A percentile compares a stretch with the other conserved stretches of the same genome.
Evolutionary conservation across 1,140 invertebrate species (phyloP).

Genomic region (Papilio machaon): DNA sequence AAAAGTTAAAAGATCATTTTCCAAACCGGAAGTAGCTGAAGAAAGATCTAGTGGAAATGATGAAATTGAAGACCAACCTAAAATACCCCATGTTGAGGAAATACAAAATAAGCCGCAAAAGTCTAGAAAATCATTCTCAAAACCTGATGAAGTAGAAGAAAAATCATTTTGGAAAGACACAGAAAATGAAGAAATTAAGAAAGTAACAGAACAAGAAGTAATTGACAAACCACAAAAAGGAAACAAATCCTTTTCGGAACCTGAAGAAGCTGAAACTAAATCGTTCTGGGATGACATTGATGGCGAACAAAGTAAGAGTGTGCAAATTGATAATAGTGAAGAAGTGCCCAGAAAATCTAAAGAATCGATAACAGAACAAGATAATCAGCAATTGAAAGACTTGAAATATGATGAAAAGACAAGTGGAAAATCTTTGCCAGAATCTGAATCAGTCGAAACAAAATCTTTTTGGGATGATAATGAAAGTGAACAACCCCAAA

Average conservation of each 20-base stretch:
- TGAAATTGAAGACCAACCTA: background rate
- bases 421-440: constrained; percentile 46
- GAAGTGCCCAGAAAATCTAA: constrained; percentile 37
- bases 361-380: background rate
- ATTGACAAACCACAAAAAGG: constrained; percentile 41
- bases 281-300: constrained; percentile 64
- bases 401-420: constrained; percentile 45
- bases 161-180: constrained; percentile 65
- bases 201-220: constrained; percentile 51
- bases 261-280: constrained; percentile 67
- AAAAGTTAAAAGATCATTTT: constrained; percentile 49
- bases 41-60: constrained; percentile 56
- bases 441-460: constrained; percentile 40
- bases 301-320: constrained; percentile 54
- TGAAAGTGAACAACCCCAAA: background rate
- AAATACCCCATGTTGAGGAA: constrained; percentile 3
- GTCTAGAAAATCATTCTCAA: constrained; percentile 57
- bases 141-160: constrained; percentile 67
- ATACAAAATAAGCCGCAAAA: constrained; percentile 43
- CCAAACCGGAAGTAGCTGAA: constrained; percentile 40
- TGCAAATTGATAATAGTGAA: constrained; percentile 54
- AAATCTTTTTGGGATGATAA: constrained; percentile 57
- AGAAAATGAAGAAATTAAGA: constrained; percentile 53
- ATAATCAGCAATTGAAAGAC: constrained; percentile 21
- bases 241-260: constrained; percentile 59